Conservation (phyloP, 2,113 vertebrate species). For the Ceyx margarethae region DNA sequence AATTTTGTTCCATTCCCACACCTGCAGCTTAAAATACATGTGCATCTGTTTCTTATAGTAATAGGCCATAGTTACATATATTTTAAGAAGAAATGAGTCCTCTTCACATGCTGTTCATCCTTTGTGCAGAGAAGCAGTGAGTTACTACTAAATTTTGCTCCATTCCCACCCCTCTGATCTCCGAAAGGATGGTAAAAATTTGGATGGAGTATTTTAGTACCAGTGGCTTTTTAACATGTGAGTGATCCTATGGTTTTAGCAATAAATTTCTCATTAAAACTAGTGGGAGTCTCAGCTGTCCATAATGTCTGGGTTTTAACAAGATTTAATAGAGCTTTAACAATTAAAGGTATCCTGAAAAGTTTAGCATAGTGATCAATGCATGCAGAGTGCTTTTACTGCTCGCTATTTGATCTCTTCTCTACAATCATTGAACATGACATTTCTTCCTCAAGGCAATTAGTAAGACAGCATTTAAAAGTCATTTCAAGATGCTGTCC, state of each 20-base stretch:
- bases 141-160: not conserved
- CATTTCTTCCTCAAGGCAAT: not conserved
- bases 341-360: not conserved
- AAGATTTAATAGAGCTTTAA: not conserved
- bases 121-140: not conserved
- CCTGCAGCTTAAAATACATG: not conserved
- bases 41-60: not conserved
- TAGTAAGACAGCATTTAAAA: not conserved
- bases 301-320: not conserved
- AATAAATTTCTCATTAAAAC: not conserved
- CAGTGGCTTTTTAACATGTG: accelerated
- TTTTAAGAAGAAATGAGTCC: not conserved
- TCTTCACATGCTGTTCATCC: not conserved
- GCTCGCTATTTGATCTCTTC: not conserved
- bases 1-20: not conserved
- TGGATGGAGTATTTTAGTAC: not conserved
- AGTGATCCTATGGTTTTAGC: not conserved
- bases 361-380: not conserved
- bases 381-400: not conserved
- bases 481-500: not conserved
- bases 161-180: not conserved
- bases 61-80: not conserved
- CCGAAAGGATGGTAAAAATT: not conserved
- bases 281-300: not conserved
- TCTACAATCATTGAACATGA: not conserved